These are phyloP conservation scores for Fundulus diaphanus DNA, from an alignment of 2,797 vertebrate species.

Conservation along the genomic window DNA sequence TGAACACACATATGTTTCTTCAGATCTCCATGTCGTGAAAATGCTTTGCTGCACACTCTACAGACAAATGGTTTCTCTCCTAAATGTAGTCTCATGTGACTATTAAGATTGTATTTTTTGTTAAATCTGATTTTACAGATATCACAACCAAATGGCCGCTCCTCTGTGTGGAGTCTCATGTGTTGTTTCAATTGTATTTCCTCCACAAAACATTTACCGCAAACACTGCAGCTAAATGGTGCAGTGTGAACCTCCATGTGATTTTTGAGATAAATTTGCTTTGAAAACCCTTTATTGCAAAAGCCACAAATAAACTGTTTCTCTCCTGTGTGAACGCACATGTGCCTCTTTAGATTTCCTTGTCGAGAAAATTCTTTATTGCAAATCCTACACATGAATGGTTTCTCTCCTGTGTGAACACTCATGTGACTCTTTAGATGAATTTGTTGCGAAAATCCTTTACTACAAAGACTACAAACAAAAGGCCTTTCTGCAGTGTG, in stretches of 20 bases:
- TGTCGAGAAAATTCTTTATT: constrained; percentile 1
- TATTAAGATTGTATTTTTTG: constrained; percentile 10
- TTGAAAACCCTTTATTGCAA: constrained; percentile 5
- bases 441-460: constrained; percentile 5
- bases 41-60: not conserved
- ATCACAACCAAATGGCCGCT: not conserved
- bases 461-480: constrained; percentile 2
- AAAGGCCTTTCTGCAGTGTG: constrained; percentile 5
- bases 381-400: constrained; percentile 1
- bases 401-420: constrained; percentile 2
- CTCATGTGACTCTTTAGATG: constrained; percentile 12
- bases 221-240: not conserved
- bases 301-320: constrained; percentile 1
- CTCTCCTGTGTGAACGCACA: constrained; percentile 6
- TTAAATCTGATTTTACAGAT: constrained; percentile 3
- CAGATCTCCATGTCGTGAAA: constrained; percentile 8
- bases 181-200: not conserved
- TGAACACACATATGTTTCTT: constrained; percentile 11
- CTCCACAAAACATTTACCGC: constrained; percentile 4
- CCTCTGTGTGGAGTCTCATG: constrained; percentile 8
- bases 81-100: constrained; percentile 7
- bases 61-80: not conserved
- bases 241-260: constrained; percentile 8
- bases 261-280: constrained; percentile 3
- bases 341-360: constrained; percentile 7